These are phyloP conservation scores for Toxotes lorentzi DNA, from an alignment of 2,797 vertebrate genomes.

Conservation along the genomic window DNA sequence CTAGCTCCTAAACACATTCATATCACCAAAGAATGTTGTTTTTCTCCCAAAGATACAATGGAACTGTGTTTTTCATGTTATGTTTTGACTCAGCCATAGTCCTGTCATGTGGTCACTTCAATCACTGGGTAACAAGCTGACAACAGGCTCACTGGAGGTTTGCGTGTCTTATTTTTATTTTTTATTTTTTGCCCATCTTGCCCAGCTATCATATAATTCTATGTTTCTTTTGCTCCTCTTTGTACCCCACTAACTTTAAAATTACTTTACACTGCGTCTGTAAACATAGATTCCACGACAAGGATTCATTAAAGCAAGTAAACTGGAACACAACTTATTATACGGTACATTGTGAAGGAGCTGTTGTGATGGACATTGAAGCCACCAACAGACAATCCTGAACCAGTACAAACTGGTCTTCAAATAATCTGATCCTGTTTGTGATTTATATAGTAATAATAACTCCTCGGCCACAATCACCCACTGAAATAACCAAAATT, in stretches of 20 bases:
- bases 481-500: background rate
- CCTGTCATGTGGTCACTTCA: conserved; percentile 71
- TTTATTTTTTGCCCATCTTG: background rate
- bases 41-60: conserved; percentile 72
- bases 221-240: conserved; percentile 23
- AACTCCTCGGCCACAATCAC: background rate
- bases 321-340: background rate
- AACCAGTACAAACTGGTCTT: background rate
- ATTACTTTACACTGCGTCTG: background rate
- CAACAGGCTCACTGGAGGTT: conserved; percentile 54
- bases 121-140: conserved; percentile 57
- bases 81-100: conserved; percentile 61
- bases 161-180: conserved; percentile 29
- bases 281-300: conserved; percentile 20
- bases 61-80: conserved; percentile 69
- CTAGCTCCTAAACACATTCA: conserved; percentile 78
- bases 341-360: background rate
- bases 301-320: conserved; percentile 2
- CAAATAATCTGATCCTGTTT: background rate
- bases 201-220: conserved; percentile 11
- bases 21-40: conserved; percentile 79
- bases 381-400: background rate
- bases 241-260: conserved; percentile 7
- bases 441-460: background rate
- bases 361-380: background rate